A percentile compares a stretch with the other conserved stretches of the same genome.
These are phyloP conservation scores for Matsumyia berberina DNA, from an alignment of 2,888 invertebrate species.

Conservation along the genomic window DNA sequence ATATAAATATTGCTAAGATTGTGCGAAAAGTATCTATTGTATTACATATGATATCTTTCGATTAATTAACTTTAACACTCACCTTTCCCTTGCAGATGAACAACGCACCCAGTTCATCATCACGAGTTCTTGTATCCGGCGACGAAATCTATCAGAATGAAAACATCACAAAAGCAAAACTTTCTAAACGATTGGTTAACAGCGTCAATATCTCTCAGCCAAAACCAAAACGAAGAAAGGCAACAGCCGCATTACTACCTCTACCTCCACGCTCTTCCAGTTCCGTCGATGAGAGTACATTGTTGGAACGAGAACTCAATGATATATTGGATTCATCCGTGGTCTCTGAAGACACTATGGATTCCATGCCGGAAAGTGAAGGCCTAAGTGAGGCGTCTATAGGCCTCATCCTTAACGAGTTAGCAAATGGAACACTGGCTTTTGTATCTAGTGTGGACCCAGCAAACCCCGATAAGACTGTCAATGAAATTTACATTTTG, in stretches of 20 bases:
- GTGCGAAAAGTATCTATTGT: no score
- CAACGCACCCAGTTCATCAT: slow-evolving; percentile 77
- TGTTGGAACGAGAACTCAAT: slow-evolving; percentile 34
- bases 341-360: slow-evolving; percentile 35
- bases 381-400: slow-evolving; percentile 80
- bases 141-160: slow-evolving; percentile 82
- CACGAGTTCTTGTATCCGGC: slow-evolving; percentile 78
- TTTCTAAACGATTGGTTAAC: slow-evolving; percentile 77
- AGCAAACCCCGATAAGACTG: slow-evolving; percentile 79
- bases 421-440: slow-evolving; percentile 82
- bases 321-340: slow-evolving; percentile 36
- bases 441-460: slow-evolving; percentile 82
- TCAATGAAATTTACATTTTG: slow-evolving; percentile 83
- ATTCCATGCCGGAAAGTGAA: slow-evolving; percentile 50
- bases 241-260: slow-evolving; percentile 9
- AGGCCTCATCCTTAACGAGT: slow-evolving; percentile 81
- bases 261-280: neutral
- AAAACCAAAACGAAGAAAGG: slow-evolving; percentile 61
- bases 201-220: slow-evolving; percentile 48
- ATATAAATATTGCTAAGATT: no score
- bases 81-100: slow-evolving; percentile 56
- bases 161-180: slow-evolving; percentile 78
- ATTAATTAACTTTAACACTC: neutral
- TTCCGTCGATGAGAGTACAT: slow-evolving; percentile 25
- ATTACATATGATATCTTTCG: no score